Evolutionary conservation across 2,797 vertebrate species (phyloP), one percentile per base, ranked within the genome.

Genomic region (Amazonetta brasiliensis): DNA sequence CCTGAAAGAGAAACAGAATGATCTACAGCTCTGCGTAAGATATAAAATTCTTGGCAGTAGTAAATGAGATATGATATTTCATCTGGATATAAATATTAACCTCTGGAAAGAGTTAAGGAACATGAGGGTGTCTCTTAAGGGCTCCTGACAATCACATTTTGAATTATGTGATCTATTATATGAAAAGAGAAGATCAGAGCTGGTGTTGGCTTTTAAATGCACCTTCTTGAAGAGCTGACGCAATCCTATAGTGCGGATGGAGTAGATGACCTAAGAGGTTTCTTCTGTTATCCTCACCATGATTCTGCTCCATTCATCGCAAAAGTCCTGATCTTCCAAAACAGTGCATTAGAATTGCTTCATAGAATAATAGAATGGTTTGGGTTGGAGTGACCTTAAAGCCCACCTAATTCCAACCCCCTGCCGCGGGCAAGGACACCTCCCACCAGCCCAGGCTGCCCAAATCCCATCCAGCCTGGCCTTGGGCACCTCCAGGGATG

Each of bases 31-130:
- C 89, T 67, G 31, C 31, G 67, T 80, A 76, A 46, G 28, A 10
- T 46, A n/a, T 52, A 68, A 87, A 72, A 58, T 44, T 67, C 41
- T 88, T 92, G 87, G 92, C 89, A 86, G 63, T 8, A 44, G 37
- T 11, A 75, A 77, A 75, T 62, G 75, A 91, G 46, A 64, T 75
- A 78, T 75, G 69, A 69, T 85, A 90, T 89, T 93, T 93, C 81
- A 92, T 83, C 56, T 89, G 84, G 82, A 89, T 94, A 91, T 81
- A 94, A 94, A 89, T 94, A 93, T 66, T 77, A 95, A 80, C 69
- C 89, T 81, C 73, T 94, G 77, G 55, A 95, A 84, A 78, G 74
- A 73, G 18, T 84, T 96, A 91, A 95, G 78, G 68, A 84, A 80
- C 35, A 69, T 50, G 62, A 82, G 59, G 21, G 25, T 75, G 66